These are phyloP conservation scores for Eleginops maclovinus DNA, from an alignment of 2,113 vertebrate genomes.

Conservation along the genomic window DNA sequence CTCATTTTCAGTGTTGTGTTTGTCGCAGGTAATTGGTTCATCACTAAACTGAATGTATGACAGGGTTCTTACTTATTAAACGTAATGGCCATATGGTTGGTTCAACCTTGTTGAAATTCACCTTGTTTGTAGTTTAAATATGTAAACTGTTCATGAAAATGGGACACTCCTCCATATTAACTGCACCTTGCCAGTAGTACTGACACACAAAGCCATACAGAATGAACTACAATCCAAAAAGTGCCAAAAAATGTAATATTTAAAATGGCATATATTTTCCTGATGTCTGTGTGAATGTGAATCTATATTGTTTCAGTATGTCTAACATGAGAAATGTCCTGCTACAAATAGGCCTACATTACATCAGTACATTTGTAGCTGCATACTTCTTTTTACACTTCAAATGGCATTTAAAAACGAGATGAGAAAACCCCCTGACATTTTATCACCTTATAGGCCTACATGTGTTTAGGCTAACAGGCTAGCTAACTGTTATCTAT, in stretches of 20 bases:
- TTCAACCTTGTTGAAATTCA: constrained; percentile 24
- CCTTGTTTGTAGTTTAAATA: constrained; percentile 45
- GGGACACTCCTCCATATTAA: constrained; percentile 41
- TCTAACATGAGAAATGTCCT: neutral
- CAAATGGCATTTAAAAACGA: neutral
- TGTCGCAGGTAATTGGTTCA: constrained; percentile 38
- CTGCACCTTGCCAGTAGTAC: constrained; percentile 4
- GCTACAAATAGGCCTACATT: neutral
- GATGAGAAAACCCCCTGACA: neutral
- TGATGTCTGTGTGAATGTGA: neutral
- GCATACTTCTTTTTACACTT: neutral
- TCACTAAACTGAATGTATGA: constrained; percentile 60
- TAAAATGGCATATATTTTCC: too few species aligned
- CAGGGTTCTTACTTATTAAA: constrained; percentile 68
- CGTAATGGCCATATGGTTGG: constrained; percentile 64
- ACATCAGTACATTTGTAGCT: neutral
- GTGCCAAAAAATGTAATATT: too few species aligned
- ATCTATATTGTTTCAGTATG: neutral
- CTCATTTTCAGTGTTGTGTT: constrained; percentile 24
- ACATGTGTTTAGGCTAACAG: neutral
- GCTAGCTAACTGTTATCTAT: neutral
- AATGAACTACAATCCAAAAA: neutral
- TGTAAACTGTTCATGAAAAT: constrained; percentile 33
- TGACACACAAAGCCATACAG: neutral
- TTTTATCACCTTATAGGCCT: too few species aligned